Percentiles rank a stretch among this genome's conserved stretches.
phyloP scores from a whole-genome alignment of 2,797 vertebrate genomes.

The Fringilla coelebs region DNA sequence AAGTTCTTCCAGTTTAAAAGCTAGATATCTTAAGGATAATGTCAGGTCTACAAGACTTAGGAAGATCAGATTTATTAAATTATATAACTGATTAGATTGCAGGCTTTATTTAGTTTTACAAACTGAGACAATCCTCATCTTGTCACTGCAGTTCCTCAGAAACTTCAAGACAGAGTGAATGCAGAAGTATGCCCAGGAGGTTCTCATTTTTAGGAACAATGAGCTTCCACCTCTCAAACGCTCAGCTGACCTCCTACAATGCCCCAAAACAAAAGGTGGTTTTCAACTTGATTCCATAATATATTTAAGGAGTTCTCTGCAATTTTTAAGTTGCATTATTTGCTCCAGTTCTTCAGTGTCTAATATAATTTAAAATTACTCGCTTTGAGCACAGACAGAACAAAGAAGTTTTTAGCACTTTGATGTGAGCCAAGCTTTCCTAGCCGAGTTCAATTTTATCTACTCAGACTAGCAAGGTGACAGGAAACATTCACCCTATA shows the following conservation, averaged over 20 bases:
- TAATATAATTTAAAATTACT: neutral
- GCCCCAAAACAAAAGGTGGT: neutral
- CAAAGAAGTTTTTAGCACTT: neutral
- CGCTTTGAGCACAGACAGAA: neutral
- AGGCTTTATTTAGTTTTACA: neutral
- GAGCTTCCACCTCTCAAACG: neutral
- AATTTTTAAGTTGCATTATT: conserved; percentile 8
- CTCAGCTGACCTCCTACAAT: neutral
- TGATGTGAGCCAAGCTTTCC: neutral
- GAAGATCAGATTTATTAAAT: neutral
- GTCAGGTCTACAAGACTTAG: neutral
- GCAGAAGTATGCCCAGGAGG: neutral
- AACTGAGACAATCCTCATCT: neutral
- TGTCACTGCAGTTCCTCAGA: neutral
- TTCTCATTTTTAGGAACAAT: neutral
- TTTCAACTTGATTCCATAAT: neutral
- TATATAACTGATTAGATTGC: neutral
- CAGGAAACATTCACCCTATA: neutral
- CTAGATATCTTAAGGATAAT: neutral
- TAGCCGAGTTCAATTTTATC: neutral
- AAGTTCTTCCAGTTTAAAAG: neutral
- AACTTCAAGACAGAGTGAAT: neutral
- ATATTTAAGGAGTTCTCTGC: neutral
- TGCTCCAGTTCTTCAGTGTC: neutral
- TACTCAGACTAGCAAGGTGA: neutral